Evolutionary conservation across 2,113 vertebrate species (phyloP).

Genomic region (Etia nguti): DNA sequence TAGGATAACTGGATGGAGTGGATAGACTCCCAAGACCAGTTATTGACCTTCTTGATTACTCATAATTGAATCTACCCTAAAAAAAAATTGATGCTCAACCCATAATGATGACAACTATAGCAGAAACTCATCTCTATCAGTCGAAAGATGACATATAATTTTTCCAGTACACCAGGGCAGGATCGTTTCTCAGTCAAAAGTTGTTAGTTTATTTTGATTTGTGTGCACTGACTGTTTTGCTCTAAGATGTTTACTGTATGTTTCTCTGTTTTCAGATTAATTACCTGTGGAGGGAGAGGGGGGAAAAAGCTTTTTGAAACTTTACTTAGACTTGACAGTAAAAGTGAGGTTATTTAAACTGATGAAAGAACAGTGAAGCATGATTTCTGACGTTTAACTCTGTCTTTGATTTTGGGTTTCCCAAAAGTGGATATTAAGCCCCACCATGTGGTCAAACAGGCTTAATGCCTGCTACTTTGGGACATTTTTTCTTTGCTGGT

Average conservation of each 20-base stretch:
- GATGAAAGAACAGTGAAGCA: background rate
- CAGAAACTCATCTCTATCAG: background rate
- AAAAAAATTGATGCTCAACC: no score
- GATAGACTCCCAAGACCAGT: no score
- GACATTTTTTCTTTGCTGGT: background rate
- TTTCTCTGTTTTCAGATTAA: background rate
- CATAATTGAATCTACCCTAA: no score
- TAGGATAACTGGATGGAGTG: no score
- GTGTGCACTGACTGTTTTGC: background rate
- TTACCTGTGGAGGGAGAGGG: background rate
- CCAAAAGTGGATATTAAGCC: background rate
- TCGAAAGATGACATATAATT: background rate
- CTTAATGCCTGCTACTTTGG: background rate
- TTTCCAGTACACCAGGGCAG: background rate
- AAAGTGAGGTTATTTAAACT: background rate
- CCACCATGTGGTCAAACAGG: slow-evolving; percentile 32
- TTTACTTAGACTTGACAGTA: background rate
- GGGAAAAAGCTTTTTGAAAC: background rate
- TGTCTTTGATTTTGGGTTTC: background rate
- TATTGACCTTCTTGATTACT: no score
- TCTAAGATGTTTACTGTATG: background rate
- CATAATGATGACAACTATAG: background rate
- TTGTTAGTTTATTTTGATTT: background rate
- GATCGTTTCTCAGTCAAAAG: background rate
- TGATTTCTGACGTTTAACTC: background rate